phyloP scores from a whole-genome alignment of 1,140 invertebrate species.

The Lepidurus arcticus region DNA sequence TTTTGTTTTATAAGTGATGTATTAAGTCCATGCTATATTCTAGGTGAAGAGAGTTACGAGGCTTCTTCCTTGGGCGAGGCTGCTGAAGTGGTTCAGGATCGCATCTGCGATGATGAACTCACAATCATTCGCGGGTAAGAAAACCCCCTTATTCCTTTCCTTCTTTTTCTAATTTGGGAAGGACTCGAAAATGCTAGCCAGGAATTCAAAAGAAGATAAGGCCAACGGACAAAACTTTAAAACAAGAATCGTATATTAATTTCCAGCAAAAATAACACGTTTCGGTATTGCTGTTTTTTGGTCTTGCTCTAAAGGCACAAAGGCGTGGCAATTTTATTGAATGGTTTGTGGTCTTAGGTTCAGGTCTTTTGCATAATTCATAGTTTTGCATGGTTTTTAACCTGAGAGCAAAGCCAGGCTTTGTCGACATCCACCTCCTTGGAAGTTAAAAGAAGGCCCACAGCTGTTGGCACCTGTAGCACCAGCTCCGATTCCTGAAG shows the following conservation, averaged over 20 bases:
- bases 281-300: too few relatives aligned
- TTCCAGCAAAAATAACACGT: too few relatives aligned
- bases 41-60: conserved; percentile 94
- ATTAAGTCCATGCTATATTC: conserved; percentile 35
- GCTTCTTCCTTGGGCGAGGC: conserved; percentile 86
- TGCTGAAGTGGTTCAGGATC: conserved; percentile 91
- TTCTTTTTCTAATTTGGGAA: not conserved
- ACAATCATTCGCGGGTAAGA: conserved; percentile 89
- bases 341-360: too few relatives aligned
- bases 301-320: too few relatives aligned
- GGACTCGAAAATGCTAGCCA: too few relatives aligned
- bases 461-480: not conserved
- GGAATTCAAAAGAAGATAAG: too few relatives aligned
- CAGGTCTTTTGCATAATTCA: too few relatives aligned
- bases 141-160: not conserved
- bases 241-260: too few relatives aligned
- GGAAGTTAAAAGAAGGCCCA: not conserved
- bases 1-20: not conserved
- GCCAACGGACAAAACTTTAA: too few relatives aligned
- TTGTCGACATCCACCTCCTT: not conserved
- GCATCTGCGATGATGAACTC: conserved; percentile 96
- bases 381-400: not conserved
- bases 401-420: not conserved
- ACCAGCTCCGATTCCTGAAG: not conserved
- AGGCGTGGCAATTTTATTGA: too few relatives aligned